Percentiles rank a stretch among this genome's conserved stretches.
Conservation (phyloP, 2,113 vertebrate genomes). For the Vidua chalybeata region DNA sequence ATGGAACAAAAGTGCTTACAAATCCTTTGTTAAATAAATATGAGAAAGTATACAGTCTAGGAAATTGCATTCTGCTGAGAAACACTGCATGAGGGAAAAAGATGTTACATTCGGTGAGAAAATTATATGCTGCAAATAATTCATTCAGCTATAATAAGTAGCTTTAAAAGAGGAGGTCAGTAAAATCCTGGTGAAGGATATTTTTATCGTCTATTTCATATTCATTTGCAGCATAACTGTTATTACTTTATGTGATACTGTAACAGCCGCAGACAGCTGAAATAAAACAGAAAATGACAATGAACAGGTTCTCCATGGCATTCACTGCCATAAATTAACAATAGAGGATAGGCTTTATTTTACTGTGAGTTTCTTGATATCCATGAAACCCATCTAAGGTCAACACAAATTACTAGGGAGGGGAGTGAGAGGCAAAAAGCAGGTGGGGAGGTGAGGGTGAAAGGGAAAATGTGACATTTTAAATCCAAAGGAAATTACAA, state of each 20-base stretch:
- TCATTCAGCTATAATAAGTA: conserved; percentile 65
- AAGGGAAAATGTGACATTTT: not conserved
- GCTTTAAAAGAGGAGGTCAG: conserved; percentile 71
- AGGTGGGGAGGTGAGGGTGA: not conserved
- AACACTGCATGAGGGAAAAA: not conserved
- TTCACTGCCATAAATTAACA: conserved; percentile 45
- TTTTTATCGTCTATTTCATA: conserved; percentile 60
- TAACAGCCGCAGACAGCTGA: conserved; percentile 32
- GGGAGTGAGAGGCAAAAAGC: not conserved
- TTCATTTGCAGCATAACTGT: conserved; percentile 52
- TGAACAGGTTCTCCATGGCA: conserved; percentile 33
- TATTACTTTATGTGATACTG: conserved; percentile 51
- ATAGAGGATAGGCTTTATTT: conserved; percentile 32
- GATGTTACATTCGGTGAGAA: conserved; percentile 57
- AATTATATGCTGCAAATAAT: conserved; percentile 72
- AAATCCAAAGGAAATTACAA: conserved; percentile 12
- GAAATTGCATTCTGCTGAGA: conserved; percentile 26
- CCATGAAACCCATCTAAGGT: conserved; percentile 21
- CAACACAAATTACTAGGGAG: not conserved
- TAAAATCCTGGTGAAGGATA: conserved; percentile 46
- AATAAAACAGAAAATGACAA: conserved; percentile 57
- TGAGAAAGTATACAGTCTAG: conserved; percentile 16
- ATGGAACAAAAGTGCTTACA: conserved; percentile 30
- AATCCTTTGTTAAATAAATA: conserved; percentile 51
- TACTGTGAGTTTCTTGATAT: not conserved